Evolutionary conservation across 2,888 invertebrate species (phyloP).

Genomic region (Tinea semifulvella): DNA sequence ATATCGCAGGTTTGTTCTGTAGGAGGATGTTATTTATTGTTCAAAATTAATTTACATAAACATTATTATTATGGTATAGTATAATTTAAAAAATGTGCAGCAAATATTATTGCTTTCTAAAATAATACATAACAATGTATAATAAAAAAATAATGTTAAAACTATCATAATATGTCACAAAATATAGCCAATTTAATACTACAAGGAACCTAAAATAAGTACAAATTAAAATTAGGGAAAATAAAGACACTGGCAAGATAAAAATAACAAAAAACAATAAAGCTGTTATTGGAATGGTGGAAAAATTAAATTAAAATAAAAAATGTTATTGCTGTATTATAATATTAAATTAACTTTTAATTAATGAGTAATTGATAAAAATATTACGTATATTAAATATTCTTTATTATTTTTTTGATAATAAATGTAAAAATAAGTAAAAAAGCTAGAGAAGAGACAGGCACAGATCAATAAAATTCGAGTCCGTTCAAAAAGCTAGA

Average conservation of each 20-base stretch:
- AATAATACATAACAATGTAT: not conserved
- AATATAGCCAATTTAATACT: not conserved
- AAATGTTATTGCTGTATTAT: too few relatives aligned
- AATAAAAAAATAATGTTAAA: not conserved
- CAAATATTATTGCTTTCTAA: not conserved
- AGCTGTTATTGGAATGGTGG: conserved; percentile 2
- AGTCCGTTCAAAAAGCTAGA: too few relatives aligned
- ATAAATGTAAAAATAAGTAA: too few relatives aligned
- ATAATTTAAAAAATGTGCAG: not conserved
- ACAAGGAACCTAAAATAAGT: not conserved
- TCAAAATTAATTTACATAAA: too few relatives aligned
- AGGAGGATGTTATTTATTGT: not conserved
- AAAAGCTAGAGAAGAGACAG: too few relatives aligned
- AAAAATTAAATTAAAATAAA: not conserved
- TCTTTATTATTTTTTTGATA: too few relatives aligned
- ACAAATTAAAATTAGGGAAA: not conserved
- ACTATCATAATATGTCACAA: not conserved
- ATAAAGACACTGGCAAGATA: not conserved
- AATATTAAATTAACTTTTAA: too few relatives aligned
- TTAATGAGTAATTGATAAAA: too few relatives aligned
- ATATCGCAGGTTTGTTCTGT: too few relatives aligned
- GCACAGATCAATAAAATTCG: too few relatives aligned
- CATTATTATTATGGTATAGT: too few relatives aligned
- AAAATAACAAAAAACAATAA: not conserved
- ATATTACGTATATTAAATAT: too few relatives aligned